These are phyloP conservation scores for Dipodomys spectabilis DNA, from an alignment of 2,113 vertebrate genomes.

Conservation along the genomic window DNA sequence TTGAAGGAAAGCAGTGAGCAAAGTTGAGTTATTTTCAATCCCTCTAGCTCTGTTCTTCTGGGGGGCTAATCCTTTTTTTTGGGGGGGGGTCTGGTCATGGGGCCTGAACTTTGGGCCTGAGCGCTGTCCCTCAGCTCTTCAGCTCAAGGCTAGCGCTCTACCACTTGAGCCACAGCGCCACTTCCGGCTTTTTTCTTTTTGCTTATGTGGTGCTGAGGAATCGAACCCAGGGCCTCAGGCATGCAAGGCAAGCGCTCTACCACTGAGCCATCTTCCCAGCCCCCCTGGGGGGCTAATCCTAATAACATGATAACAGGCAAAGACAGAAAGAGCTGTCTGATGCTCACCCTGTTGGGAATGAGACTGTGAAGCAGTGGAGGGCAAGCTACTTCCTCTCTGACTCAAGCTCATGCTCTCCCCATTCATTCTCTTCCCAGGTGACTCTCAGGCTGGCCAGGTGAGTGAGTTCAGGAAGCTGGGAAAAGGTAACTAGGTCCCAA, in stretches of 20 bases:
- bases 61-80: no score
- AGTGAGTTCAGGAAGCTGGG: conserved; percentile 60
- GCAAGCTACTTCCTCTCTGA: neutral
- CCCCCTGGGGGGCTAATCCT: neutral
- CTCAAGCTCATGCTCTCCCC: conserved; percentile 62
- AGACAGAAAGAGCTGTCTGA: neutral
- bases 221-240: no score
- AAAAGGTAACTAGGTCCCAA: neutral
- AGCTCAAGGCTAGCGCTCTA: no score
- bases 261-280: no score
- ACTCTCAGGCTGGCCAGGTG: conserved; percentile 80
- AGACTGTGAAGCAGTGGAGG: neutral
- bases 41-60: neutral
- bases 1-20: neutral
- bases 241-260: no score
- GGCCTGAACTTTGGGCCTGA: no score
- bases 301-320: no score
- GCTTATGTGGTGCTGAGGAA: no score
- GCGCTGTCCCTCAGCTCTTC: no score
- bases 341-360: neutral
- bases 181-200: no score
- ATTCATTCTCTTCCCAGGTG: conserved; percentile 84
- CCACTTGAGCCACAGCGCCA: no score
- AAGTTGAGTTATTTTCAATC: neutral
- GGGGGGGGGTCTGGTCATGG: no score